These are phyloP conservation scores for Phymorhynchus buccinoides DNA, from an alignment of 1,140 invertebrate genomes.

Conservation along the genomic window DNA sequence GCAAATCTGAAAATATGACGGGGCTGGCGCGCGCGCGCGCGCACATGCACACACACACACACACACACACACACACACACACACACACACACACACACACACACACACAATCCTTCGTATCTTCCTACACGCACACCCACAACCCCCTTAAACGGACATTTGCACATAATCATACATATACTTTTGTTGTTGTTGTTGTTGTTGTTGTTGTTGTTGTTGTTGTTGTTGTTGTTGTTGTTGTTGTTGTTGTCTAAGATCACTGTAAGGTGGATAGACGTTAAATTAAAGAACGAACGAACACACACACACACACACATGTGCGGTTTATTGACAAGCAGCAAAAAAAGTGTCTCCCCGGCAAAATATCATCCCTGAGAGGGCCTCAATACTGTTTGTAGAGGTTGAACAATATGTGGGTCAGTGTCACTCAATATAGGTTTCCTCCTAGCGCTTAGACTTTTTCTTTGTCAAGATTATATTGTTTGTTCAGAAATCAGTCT, in stretches of 20 bases:
- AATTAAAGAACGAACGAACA: too few relatives aligned
- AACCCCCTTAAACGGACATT: background rate
- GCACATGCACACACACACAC: too few relatives aligned
- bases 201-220: too few relatives aligned
- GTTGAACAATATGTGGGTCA: constrained; percentile 31
- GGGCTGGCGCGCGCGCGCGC: too few relatives aligned
- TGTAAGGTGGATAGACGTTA: too few relatives aligned
- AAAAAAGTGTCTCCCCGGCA: background rate
- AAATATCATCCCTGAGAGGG: constrained; percentile 20
- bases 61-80: constrained; percentile 15
- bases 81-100: constrained; percentile 3
- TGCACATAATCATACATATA: background rate
- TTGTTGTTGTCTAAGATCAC: too few relatives aligned
- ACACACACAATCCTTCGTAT: background rate
- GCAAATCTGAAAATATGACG: too few relatives aligned
- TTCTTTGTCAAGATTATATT: too few relatives aligned
- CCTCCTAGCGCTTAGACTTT: background rate
- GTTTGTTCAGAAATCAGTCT: background rate
- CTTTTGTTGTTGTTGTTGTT: too few relatives aligned
- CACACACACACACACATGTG: too few relatives aligned
- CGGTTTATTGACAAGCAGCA: too few relatives aligned
- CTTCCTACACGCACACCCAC: background rate
- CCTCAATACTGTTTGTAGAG: background rate
- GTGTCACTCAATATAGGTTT: constrained; percentile 39
- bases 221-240: too few relatives aligned